Conservation (phyloP, 2,113 vertebrate genomes). For the Anthoscopus minutus region DNA sequence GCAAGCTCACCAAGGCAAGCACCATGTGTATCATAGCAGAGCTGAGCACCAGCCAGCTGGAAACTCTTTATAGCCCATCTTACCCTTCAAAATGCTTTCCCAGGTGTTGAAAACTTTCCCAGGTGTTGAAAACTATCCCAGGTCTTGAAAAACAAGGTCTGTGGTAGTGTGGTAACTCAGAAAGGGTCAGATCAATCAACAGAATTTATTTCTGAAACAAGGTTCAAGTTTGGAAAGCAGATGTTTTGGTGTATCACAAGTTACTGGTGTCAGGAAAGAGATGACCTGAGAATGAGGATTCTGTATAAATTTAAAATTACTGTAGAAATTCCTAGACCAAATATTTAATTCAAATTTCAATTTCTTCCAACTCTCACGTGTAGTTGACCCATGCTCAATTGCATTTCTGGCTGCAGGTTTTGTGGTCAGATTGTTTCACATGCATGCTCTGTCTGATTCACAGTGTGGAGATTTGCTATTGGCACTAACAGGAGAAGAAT, state of each 20-base stretch:
- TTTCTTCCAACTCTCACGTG: background rate
- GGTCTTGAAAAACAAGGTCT: background rate
- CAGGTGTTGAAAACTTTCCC: background rate
- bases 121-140: background rate
- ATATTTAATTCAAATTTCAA: background rate
- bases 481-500: background rate
- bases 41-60: background rate
- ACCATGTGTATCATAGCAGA: accelerated
- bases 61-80: background rate
- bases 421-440: background rate
- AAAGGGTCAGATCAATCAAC: background rate
- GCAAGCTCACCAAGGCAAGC: background rate
- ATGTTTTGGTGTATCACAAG: background rate
- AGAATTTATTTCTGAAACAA: background rate
- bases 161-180: background rate
- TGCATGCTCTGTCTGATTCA: background rate
- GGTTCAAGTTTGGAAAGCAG: background rate
- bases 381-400: background rate
- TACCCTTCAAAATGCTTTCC: background rate
- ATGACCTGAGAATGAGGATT: background rate
- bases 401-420: background rate
- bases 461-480: background rate
- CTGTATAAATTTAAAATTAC: background rate
- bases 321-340: background rate
- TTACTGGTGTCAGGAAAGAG: background rate